phyloP scores from a whole-genome alignment of 92 coral and sea anemone species.

The Epizoanthus illoricatus region DNA sequence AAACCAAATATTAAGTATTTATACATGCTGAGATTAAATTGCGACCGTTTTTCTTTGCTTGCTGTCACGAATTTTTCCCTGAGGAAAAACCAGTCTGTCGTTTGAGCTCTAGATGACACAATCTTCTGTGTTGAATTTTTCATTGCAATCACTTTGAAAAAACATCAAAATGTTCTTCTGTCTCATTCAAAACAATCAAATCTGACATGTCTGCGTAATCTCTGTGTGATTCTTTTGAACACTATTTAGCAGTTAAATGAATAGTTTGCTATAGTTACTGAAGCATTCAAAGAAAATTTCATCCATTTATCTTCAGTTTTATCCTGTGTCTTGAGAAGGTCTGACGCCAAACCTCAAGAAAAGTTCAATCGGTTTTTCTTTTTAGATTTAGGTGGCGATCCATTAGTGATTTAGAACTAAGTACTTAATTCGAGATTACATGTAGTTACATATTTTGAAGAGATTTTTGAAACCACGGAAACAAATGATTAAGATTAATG shows the following conservation, averaged over 20 bases:
- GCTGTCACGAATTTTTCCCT: slow-evolving; percentile 12
- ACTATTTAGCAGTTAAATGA: slow-evolving; percentile 35
- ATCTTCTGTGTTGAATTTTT: slow-evolving; percentile 33
- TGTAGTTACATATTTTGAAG: slow-evolving; percentile 31
- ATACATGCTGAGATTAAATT: slow-evolving; percentile 16
- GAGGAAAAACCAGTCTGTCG: slow-evolving; percentile 5
- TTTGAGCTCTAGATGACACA: neutral
- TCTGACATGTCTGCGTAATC: slow-evolving; percentile 32
- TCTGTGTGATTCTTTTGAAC: slow-evolving; percentile 33
- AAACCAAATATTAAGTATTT: slow-evolving; percentile 5
- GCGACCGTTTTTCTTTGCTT: slow-evolving; percentile 14
- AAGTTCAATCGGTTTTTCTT: neutral
- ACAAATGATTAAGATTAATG: slow-evolving; percentile 27
- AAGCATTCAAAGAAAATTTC: slow-evolving; percentile 29
- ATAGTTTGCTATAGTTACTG: slow-evolving; percentile 14
- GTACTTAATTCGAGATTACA: slow-evolving; percentile 34
- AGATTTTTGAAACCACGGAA: slow-evolving; percentile 32
- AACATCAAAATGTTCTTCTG: slow-evolving; percentile 23
- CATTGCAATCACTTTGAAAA: slow-evolving; percentile 21
- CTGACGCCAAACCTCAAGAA: slow-evolving; percentile 16
- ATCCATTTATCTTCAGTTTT: slow-evolving; percentile 29
- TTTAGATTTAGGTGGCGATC: slow-evolving; percentile 24
- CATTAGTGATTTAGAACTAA: slow-evolving; percentile 26
- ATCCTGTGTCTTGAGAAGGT: slow-evolving; percentile 23
- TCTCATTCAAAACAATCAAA: slow-evolving; percentile 43